These are phyloP conservation scores for Triplophysa siluroides DNA, from an alignment of 2,113 vertebrate species.

Conservation along the genomic window DNA sequence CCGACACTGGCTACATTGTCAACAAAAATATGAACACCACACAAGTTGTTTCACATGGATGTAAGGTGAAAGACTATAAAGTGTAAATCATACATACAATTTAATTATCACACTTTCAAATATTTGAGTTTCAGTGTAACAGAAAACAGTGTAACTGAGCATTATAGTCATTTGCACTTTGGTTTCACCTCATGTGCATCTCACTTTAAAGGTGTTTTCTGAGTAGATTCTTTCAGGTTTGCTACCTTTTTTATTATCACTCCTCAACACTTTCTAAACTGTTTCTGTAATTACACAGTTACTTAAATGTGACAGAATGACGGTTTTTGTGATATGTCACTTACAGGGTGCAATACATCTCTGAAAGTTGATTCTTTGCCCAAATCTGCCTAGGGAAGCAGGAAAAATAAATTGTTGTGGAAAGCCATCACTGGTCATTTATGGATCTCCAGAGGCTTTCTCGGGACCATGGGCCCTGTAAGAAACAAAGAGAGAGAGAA, in stretches of 20 bases:
- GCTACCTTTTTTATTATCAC: constrained; percentile 34
- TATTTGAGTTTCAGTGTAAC: constrained; percentile 11
- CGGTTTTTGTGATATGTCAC: constrained; percentile 41
- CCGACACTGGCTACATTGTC: too few species aligned
- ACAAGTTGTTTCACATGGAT: too few species aligned
- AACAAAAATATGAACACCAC: too few species aligned
- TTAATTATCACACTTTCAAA: constrained; percentile 4
- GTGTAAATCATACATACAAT: background rate
- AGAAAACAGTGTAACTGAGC: constrained; percentile 4
- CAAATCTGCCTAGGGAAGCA: constrained; percentile 15
- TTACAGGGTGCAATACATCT: constrained; percentile 28
- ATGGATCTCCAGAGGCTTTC: constrained; percentile 48
- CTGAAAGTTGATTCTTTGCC: constrained; percentile 17
- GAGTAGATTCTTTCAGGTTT: constrained; percentile 29
- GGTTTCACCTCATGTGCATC: constrained; percentile 46
- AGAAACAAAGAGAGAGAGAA: constrained; percentile 29
- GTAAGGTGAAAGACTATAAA: background rate
- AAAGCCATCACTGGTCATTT: constrained; percentile 38
- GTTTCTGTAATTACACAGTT: constrained; percentile 51
- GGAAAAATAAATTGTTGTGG: constrained; percentile 28
- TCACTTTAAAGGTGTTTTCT: constrained; percentile 41
- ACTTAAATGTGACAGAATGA: constrained; percentile 45
- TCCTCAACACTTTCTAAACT: constrained; percentile 40
- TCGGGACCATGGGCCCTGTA: constrained; percentile 31
- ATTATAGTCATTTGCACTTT: constrained; percentile 38